A percentile compares a stretch with the other conserved stretches of the same genome.
These are phyloP conservation scores for Epistrophe grossulariae DNA, from an alignment of 2,888 invertebrate genomes.

Conservation along the genomic window DNA sequence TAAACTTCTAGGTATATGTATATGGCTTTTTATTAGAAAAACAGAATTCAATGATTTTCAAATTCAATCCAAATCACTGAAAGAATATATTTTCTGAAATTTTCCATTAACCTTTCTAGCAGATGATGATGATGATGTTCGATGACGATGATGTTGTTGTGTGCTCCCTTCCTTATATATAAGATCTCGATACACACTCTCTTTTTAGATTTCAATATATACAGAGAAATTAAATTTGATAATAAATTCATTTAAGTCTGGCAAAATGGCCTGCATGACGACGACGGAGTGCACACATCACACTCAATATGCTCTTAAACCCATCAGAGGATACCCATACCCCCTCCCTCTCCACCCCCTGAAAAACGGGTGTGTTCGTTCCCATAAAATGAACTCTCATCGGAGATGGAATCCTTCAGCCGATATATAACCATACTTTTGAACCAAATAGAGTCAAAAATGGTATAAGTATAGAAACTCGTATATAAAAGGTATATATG, in stretches of 20 bases:
- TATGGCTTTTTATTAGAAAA: background rate
- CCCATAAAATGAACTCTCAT: slow-evolving; percentile 60
- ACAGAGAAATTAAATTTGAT: slow-evolving; percentile 60
- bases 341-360: background rate
- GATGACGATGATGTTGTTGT: slow-evolving; percentile 9
- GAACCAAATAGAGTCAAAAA: background rate
- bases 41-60: slow-evolving; percentile 26
- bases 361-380: slow-evolving; percentile 37
- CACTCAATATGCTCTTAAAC: slow-evolving; percentile 7
- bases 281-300: slow-evolving; percentile 9
- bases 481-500: background rate
- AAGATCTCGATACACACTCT: slow-evolving; percentile 9
- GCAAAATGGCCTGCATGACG: slow-evolving; percentile 53
- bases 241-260: slow-evolving; percentile 68
- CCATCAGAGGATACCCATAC: background rate
- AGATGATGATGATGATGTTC: slow-evolving; percentile 15
- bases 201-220: background rate
- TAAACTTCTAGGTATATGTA: background rate
- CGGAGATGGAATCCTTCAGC: slow-evolving; percentile 1
- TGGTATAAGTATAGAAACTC: background rate
- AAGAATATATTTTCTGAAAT: slow-evolving; percentile 52
- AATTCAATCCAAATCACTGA: slow-evolving; percentile 62
- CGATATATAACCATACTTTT: slow-evolving; percentile 6
- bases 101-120: slow-evolving; percentile 52
- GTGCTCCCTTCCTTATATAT: background rate